phyloP scores from a whole-genome alignment of 2,113 vertebrate genomes.

The Picathartes gymnocephalus region DNA sequence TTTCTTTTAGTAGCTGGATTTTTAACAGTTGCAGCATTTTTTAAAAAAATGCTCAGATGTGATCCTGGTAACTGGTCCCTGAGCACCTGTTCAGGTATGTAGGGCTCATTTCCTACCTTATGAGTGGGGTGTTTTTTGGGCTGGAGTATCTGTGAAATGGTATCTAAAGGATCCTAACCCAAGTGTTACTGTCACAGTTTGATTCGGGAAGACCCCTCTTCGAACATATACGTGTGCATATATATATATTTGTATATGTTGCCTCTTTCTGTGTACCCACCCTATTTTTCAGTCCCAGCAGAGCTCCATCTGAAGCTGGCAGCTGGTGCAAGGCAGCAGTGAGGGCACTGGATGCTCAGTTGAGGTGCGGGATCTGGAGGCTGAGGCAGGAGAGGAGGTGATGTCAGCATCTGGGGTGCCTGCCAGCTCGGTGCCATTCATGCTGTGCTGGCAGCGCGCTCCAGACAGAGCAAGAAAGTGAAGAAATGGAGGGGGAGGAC shows the following conservation, averaged over 20 bases:
- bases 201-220: not conserved
- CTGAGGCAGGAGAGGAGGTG: not conserved
- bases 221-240: fast-evolving
- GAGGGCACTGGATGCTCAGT: not conserved
- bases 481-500: not conserved
- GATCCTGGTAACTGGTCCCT: not conserved
- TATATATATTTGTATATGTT: not conserved
- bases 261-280: not conserved
- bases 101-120: not conserved
- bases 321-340: not conserved
- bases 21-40: not conserved
- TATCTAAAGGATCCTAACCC: not conserved
- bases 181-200: not conserved
- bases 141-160: not conserved
- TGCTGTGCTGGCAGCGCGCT: not conserved
- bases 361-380: not conserved
- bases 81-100: not conserved
- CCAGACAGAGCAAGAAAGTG: not conserved
- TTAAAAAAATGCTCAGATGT: not conserved
- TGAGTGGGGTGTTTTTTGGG: not conserved
- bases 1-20: not conserved
- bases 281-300: not conserved
- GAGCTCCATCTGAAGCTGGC: not conserved
- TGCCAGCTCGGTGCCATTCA: slow-evolving; percentile 5
- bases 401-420: not conserved